These are phyloP conservation scores for Sebastes variabilis DNA, from an alignment of 2,797 vertebrate genomes.

Conservation along the genomic window DNA sequence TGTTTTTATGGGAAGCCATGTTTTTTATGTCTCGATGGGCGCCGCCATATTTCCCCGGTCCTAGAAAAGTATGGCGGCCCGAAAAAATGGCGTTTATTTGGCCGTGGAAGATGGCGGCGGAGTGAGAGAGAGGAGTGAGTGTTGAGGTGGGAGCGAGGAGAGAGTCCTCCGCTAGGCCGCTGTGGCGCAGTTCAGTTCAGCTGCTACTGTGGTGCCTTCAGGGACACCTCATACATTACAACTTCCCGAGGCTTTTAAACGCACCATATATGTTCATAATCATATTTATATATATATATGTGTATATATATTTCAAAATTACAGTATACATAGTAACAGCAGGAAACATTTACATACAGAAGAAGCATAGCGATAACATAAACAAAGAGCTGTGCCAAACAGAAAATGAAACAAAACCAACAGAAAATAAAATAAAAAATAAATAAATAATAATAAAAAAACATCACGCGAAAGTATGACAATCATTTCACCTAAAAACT, in stretches of 20 bases:
- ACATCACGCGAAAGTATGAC: too few relatives aligned
- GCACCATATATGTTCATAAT: not conserved
- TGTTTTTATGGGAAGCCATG: slow-evolving; percentile 99
- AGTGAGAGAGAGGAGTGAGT: slow-evolving; percentile 40
- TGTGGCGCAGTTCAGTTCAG: slow-evolving; percentile 97
- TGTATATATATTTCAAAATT: too few relatives aligned
- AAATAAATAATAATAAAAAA: too few relatives aligned
- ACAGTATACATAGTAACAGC: too few relatives aligned
- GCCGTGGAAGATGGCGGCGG: slow-evolving; percentile 93
- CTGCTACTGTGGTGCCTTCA: slow-evolving; percentile 56
- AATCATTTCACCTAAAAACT: fast-evolving
- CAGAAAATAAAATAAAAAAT: too few relatives aligned
- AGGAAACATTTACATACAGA: too few relatives aligned
- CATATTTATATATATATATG: too few relatives aligned
- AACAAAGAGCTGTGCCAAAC: too few relatives aligned
- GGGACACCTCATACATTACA: slow-evolving; percentile 34
- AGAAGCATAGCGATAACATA: too few relatives aligned
- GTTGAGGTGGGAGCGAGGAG: slow-evolving; percentile 78
- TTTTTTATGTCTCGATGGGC: slow-evolving; percentile 98
- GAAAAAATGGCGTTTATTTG: slow-evolving; percentile 97
- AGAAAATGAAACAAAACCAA: too few relatives aligned
- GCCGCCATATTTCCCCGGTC: slow-evolving; percentile 99
- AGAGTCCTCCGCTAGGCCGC: slow-evolving; percentile 91
- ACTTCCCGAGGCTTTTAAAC: not conserved
- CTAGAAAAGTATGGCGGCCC: slow-evolving; percentile 97